Evolutionary conservation across 2,888 invertebrate genomes (phyloP).

Genomic region (Temnothorax unifasciatus): DNA sequence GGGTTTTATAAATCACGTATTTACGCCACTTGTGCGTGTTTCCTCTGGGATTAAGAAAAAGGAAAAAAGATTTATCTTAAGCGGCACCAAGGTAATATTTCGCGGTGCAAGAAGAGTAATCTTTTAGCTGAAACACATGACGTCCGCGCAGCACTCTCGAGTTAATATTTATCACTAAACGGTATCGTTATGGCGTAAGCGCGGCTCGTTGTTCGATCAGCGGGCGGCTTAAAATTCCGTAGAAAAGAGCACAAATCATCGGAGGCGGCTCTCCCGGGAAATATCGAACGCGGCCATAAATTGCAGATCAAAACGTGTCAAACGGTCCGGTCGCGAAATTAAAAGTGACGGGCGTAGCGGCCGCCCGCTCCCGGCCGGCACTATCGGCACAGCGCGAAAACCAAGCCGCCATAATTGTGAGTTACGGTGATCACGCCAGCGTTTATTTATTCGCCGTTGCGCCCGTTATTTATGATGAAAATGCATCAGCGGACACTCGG

Average conservation of each 20-base stretch:
- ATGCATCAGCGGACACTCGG: slow-evolving; percentile 76
- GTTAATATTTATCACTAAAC: slow-evolving; percentile 48
- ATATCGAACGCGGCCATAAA: slow-evolving; percentile 82
- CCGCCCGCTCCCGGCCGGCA: slow-evolving; percentile 63
- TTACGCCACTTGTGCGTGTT: background rate
- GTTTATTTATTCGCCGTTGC: slow-evolving; percentile 78
- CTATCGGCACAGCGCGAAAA: slow-evolving; percentile 71
- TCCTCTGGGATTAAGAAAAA: background rate
- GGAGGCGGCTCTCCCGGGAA: slow-evolving; percentile 63
- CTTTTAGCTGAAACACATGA: background rate
- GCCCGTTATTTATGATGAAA: slow-evolving; percentile 80
- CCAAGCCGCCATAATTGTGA: slow-evolving; percentile 82
- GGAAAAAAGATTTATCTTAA: background rate
- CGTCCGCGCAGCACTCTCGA: background rate
- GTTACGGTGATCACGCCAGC: slow-evolving; percentile 81
- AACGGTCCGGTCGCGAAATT: slow-evolving; percentile 82
- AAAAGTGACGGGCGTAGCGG: slow-evolving; percentile 83
- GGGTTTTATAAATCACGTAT: too few relatives aligned
- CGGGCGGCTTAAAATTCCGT: slow-evolving; percentile 56
- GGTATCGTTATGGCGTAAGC: slow-evolving; percentile 49
- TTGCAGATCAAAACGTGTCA: slow-evolving; percentile 84
- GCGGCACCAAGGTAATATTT: background rate
- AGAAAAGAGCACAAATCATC: slow-evolving; percentile 75
- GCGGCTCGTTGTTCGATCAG: slow-evolving; percentile 51
- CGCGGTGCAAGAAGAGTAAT: background rate